Percentiles rank a stretch among this genome's conserved stretches.
These are phyloP conservation scores for Druceiella hillmani DNA, from an alignment of 2,888 invertebrate genomes.

Conservation along the genomic window DNA sequence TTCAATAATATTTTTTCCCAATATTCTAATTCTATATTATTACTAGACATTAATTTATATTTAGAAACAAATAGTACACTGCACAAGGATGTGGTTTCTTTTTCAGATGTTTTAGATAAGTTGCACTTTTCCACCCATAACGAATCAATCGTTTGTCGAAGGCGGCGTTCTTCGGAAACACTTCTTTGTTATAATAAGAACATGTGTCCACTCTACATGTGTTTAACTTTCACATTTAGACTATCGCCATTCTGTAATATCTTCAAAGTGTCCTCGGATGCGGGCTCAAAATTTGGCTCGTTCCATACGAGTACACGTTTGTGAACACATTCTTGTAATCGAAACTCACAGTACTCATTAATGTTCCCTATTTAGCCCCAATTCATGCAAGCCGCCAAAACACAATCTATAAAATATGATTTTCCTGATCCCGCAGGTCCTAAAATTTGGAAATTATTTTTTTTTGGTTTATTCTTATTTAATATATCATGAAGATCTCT, in stretches of 20 bases:
- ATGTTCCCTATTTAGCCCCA: constrained; percentile 14
- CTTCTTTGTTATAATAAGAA: no score
- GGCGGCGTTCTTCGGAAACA: no score
- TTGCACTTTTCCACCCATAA: no score
- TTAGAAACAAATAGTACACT: no score
- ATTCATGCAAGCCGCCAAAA: constrained; percentile 11
- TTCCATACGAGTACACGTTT: constrained; percentile 20
- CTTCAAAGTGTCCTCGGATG: constrained; percentile 19
- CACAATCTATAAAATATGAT: constrained; percentile 12
- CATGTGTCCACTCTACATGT: constrained; percentile 18
- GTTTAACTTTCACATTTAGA: constrained; percentile 14
- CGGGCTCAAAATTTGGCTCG: constrained; percentile 22
- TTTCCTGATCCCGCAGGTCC: no score
- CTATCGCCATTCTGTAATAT: constrained; percentile 17
- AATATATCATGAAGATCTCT: constrained; percentile 1
- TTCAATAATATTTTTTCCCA: no score
- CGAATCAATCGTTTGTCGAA: no score
- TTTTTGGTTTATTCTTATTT: constrained; percentile 7
- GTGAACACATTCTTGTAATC: constrained; percentile 19
- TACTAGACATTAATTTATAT: no score
- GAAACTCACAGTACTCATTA: constrained; percentile 18
- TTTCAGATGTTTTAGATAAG: no score
- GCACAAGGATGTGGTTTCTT: no score
- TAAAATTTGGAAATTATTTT: constrained; percentile 12
- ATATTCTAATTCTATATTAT: no score